Percentiles rank a stretch among this genome's conserved stretches.
Evolutionary conservation across 2,797 vertebrate genomes (phyloP).

Genomic region (Gorsachius magnificus): DNA sequence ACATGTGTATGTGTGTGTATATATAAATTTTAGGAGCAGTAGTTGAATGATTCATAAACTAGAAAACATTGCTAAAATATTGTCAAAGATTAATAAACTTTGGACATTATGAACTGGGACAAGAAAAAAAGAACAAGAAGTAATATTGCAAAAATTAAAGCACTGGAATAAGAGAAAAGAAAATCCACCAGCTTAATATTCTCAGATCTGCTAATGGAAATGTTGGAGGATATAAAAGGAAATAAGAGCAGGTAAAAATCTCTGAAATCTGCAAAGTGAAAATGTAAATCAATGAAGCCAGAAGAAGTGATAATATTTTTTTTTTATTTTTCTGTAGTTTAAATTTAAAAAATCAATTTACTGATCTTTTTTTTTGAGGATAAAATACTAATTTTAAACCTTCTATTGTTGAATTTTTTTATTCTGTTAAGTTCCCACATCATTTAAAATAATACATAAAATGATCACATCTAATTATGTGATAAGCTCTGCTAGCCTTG

Average conservation of each 20-base stretch:
- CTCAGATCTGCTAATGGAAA: neutral
- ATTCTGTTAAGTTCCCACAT: neutral
- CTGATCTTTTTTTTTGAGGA: neutral
- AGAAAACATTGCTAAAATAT: neutral
- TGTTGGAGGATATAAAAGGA: neutral
- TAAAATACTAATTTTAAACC: neutral
- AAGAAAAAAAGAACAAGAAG: neutral
- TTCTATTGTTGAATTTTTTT: too few relatives aligned
- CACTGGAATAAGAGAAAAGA: neutral
- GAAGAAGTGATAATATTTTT: neutral
- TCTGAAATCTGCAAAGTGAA: neutral
- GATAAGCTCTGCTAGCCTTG: neutral
- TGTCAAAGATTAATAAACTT: neutral
- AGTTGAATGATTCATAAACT: neutral
- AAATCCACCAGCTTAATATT: neutral
- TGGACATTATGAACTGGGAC: neutral
- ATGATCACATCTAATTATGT: neutral
- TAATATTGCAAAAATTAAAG: neutral
- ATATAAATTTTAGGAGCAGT: neutral
- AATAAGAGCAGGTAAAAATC: neutral
- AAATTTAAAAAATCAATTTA: neutral
- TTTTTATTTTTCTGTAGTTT: neutral
- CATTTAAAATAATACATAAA: neutral
- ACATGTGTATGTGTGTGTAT: neutral
- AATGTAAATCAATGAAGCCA: neutral